These are phyloP conservation scores for Hafferia zeledoni DNA, from an alignment of 2,797 vertebrate species.

Conservation along the genomic window DNA sequence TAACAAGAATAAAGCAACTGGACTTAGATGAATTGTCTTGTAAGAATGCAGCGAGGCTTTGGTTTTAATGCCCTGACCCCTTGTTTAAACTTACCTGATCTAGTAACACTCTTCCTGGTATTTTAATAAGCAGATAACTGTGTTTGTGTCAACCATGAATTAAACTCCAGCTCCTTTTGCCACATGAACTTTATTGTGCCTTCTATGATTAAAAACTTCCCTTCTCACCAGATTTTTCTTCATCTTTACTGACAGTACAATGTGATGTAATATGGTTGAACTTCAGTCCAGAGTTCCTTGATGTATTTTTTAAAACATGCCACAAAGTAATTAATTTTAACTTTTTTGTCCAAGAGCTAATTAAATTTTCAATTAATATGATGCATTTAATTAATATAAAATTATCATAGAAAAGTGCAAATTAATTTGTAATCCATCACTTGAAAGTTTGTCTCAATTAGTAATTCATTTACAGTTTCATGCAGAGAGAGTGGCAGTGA, in stretches of 20 bases:
- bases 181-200: not conserved
- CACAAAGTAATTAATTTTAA: constrained; percentile 41
- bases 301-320: not conserved
- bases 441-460: constrained; percentile 59
- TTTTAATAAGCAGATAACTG: not conserved
- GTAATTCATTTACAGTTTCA: not conserved
- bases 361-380: constrained; percentile 62
- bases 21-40: not conserved
- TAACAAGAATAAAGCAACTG: not conserved
- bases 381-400: constrained; percentile 50
- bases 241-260: not conserved
- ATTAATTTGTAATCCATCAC: constrained; percentile 55
- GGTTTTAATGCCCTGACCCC: not conserved
- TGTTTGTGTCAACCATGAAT: not conserved
- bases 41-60: not conserved
- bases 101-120: not conserved
- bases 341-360: constrained; percentile 37
- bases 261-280: not conserved
- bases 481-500: not conserved
- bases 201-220: not conserved
- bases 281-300: not conserved
- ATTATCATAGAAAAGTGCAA: constrained; percentile 40
- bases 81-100: not conserved
- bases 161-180: not conserved
- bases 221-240: not conserved